These are phyloP conservation scores for Hyperopisus bebe DNA, from an alignment of 2,113 vertebrate species.

Conservation along the genomic window DNA sequence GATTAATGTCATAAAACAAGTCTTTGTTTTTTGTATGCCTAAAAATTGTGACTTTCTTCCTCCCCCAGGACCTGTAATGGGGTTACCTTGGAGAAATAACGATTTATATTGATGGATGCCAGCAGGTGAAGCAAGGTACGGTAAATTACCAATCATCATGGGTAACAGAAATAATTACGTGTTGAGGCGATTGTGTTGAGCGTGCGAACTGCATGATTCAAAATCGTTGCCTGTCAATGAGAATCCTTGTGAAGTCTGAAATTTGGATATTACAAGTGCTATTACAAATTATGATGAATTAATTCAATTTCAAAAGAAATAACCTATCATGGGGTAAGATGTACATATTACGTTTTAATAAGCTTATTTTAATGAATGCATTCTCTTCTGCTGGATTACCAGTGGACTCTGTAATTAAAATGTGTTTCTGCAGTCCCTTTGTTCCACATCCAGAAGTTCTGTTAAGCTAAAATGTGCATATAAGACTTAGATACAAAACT, in stretches of 20 bases:
- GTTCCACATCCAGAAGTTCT: background rate
- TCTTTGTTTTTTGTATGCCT: background rate
- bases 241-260: background rate
- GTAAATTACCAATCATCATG: background rate
- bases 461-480: background rate
- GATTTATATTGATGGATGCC: background rate
- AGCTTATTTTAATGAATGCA: background rate
- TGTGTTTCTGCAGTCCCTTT: background rate
- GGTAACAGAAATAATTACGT: background rate
- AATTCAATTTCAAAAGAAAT: background rate
- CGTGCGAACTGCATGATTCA: background rate
- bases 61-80: background rate
- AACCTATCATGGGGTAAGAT: background rate
- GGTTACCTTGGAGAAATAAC: background rate
- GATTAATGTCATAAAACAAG: background rate
- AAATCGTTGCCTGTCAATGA: background rate
- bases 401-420: background rate
- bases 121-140: background rate
- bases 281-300: background rate
- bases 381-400: background rate
- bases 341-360: background rate
- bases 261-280: background rate
- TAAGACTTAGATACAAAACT: background rate
- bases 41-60: background rate
- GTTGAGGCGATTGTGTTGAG: background rate